phyloP scores from a whole-genome alignment of 2,797 vertebrate genomes.

The Lagorchestes hirsutus region DNA sequence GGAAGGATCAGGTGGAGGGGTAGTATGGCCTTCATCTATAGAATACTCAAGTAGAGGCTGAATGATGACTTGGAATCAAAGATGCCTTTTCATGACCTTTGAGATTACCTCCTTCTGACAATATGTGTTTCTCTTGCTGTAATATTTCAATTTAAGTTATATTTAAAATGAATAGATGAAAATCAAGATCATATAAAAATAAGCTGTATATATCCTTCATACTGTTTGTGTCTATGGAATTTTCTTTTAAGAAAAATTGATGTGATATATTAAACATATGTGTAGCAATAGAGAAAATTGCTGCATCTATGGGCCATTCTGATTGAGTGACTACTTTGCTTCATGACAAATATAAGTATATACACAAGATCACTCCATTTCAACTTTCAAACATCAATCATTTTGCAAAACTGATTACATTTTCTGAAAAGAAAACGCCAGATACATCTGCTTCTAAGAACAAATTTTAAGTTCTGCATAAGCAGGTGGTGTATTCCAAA shows the following conservation, averaged over 20 bases:
- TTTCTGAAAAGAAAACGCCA: constrained; percentile 22
- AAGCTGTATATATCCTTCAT: not conserved
- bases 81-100: not conserved
- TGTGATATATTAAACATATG: not conserved
- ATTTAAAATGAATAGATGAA: not conserved
- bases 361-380: constrained; percentile 6
- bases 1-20: not conserved
- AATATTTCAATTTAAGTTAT: not conserved
- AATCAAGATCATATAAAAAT: not conserved
- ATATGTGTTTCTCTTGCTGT: not conserved
- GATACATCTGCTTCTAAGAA: constrained; percentile 1
- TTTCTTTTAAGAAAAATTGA: not conserved
- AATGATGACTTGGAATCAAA: not conserved
- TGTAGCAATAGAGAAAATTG: not conserved
- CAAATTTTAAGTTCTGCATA: not conserved
- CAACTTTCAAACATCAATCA: not conserved
- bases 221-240: not conserved
- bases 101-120: not conserved
- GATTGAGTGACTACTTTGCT: constrained; percentile 28
- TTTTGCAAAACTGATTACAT: constrained; percentile 7
- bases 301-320: not conserved
- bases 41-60: not conserved
- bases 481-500: not conserved
- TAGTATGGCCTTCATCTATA: not conserved
- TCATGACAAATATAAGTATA: not conserved